A percentile compares a stretch with the other conserved stretches of the same genome.
phyloP scores from a whole-genome alignment of 2,797 vertebrate species.

The Pseudocheirus occidentalis region DNA sequence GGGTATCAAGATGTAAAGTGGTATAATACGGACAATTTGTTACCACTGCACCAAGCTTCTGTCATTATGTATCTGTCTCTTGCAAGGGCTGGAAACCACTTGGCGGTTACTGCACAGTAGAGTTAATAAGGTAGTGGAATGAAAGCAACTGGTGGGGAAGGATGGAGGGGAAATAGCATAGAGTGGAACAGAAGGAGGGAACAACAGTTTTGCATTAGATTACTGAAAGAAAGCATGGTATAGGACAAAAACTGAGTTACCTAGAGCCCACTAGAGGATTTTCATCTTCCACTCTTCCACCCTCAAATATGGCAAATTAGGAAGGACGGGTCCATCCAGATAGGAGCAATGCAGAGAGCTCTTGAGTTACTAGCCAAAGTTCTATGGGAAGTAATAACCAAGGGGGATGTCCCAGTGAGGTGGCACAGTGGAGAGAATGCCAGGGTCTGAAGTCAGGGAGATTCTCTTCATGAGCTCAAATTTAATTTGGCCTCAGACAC shows the following conservation, averaged over 20 bases:
- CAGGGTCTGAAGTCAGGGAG: background rate
- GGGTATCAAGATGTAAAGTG: constrained; percentile 81
- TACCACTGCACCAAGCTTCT: constrained; percentile 59
- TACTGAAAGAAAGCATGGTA: too few relatives aligned
- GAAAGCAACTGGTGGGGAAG: background rate
- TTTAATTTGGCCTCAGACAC: background rate
- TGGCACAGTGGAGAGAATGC: background rate
- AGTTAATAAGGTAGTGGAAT: constrained; percentile 7
- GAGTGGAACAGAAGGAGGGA: background rate
- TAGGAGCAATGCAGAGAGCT: background rate
- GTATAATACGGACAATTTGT: constrained; percentile 81
- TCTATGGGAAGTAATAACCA: background rate
- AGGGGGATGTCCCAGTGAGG: background rate
- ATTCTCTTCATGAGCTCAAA: background rate
- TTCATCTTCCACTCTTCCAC: background rate
- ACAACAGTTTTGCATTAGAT: fast-evolving
- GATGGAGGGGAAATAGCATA: background rate
- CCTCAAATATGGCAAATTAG: background rate
- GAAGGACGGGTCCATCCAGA: background rate
- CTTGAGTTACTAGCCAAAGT: background rate
- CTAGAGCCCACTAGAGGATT: background rate
- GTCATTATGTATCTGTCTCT: constrained; percentile 67
- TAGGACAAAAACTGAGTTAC: background rate
- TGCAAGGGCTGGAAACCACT: constrained; percentile 28
- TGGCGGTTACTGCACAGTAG: constrained; percentile 8